Percentiles rank a stretch among this genome's conserved stretches.
These are phyloP conservation scores for Neomonachus schauinslandi DNA, from an alignment of 2,113 vertebrate genomes.

Conservation along the genomic window DNA sequence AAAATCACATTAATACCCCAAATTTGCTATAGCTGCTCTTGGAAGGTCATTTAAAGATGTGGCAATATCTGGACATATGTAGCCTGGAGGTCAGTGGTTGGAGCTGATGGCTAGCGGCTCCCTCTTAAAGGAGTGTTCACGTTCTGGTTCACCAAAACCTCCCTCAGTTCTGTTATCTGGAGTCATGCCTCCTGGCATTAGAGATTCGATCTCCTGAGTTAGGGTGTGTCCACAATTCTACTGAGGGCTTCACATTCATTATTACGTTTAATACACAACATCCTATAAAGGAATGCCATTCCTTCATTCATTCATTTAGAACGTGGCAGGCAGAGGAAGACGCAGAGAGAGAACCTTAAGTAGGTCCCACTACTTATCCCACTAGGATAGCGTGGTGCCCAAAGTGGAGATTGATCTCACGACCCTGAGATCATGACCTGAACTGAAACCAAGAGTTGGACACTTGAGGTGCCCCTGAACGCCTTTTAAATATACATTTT, in stretches of 20 bases:
- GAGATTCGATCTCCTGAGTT: too few relatives aligned
- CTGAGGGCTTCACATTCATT: background rate
- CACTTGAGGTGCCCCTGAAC: background rate
- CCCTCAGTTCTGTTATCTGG: background rate
- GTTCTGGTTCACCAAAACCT: background rate
- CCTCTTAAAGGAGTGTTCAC: accelerated
- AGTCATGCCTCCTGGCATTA: too few relatives aligned
- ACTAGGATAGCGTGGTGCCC: too few relatives aligned
- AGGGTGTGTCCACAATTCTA: background rate
- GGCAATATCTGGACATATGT: accelerated
- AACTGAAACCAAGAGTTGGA: background rate
- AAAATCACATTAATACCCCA: background rate
- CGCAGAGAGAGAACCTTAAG: background rate
- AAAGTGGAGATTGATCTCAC: background rate
- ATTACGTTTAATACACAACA: too few relatives aligned
- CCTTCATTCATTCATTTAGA: background rate
- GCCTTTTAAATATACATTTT: background rate
- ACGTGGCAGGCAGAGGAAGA: background rate
- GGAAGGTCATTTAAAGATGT: too few relatives aligned
- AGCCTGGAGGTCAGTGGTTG: accelerated
- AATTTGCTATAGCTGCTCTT: background rate
- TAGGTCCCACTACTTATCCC: background rate
- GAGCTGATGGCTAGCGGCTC: too few relatives aligned
- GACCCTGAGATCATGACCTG: background rate
- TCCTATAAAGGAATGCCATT: background rate